Base-by-base conservation (phyloP, 2,888 invertebrate genomes). In the Synergus umbraculus region DNA sequence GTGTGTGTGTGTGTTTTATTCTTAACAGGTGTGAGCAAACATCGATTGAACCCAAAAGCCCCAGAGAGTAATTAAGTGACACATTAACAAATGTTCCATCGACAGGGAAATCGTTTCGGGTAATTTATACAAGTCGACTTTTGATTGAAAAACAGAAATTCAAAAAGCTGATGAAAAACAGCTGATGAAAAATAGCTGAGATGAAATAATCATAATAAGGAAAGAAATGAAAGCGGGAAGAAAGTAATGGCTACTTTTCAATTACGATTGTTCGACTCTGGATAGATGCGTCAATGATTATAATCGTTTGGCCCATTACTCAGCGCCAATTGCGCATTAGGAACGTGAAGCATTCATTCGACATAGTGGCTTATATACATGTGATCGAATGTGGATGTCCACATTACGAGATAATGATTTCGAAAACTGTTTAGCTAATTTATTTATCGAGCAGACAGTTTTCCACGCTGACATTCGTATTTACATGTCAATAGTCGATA, bases 341-440 rank as follows among this genome's bases (percentile, higher is more conserved):
- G 29, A 29, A 63, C 63, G 22, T 63, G 4, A 63, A 63, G 13
- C 67, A 22, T 67, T 67, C 13, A 67, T 46, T 67, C 18, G 5
- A n/a, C 43, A 66, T 12, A 66, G 43, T 44, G 13, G 46, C 29
- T 46, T 67, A 29, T 67, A 43, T 46, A 46, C 67, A 46, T 46
- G 2, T 46, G 46, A 67, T 22, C 46, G 46, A 67, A 46, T 67
- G 67, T 29, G 22, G 46, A 67, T 67, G 12, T 67, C 22, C 67
- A 13, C 67, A 66, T 46, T 67, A 46, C 67, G 44, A 46, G 46
- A 46, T 67, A 67, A 67, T 67, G 44, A 67, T 67, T 67, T 44
- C 22, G 46, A 67, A 67, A 67, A 67, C 46, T 46, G 46, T 29
- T 67, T 12, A 2, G 10, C 46, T 46, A 67, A 67, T 67, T 67